phyloP scores from a whole-genome alignment of 2,888 invertebrate species.

The Scaptomyza parva region DNA sequence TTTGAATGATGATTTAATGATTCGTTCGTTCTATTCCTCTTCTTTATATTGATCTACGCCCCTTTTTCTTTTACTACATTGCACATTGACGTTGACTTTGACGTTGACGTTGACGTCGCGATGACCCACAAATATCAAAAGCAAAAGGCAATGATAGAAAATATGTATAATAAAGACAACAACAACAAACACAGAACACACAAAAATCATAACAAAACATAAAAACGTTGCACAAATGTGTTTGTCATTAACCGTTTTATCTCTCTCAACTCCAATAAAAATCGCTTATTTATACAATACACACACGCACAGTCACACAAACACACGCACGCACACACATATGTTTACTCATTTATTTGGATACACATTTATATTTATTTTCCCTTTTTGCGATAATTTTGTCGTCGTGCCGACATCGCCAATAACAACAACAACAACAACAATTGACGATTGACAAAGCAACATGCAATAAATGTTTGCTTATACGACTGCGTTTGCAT shows the following conservation, averaged over 20 bases:
- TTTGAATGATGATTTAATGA: constrained; percentile 29
- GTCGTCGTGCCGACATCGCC: constrained; percentile 45
- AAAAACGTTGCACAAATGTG: constrained; percentile 44
- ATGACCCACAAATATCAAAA: constrained; percentile 1
- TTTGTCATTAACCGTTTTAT: constrained; percentile 72
- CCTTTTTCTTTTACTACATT: constrained; percentile 4
- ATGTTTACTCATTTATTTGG: constrained; percentile 66
- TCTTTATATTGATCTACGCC: constrained; percentile 4
- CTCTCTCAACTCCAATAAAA: constrained; percentile 45
- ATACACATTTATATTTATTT: constrained; percentile 65
- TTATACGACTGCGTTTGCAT: constrained; percentile 14
- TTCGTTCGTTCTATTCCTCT: background rate
- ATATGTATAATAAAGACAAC: constrained; percentile 1
- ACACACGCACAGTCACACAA: constrained; percentile 13
- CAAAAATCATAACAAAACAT: constrained; percentile 37
- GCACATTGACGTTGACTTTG: constrained; percentile 4
- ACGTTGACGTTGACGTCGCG: constrained; percentile 1
- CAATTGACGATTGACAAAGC: constrained; percentile 42
- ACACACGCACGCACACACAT: constrained; percentile 24
- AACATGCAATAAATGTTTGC: constrained; percentile 43
- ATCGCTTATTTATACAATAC: constrained; percentile 34
- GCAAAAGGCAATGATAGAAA: background rate
- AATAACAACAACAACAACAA: constrained; percentile 53
- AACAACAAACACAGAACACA: too few species aligned
- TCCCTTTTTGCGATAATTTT: constrained; percentile 51